Percentiles rank a stretch among this genome's conserved stretches.
These are phyloP conservation scores for Phrynocephalus guinanensis DNA, from an alignment of 2,797 vertebrate genomes.

Conservation along the genomic window DNA sequence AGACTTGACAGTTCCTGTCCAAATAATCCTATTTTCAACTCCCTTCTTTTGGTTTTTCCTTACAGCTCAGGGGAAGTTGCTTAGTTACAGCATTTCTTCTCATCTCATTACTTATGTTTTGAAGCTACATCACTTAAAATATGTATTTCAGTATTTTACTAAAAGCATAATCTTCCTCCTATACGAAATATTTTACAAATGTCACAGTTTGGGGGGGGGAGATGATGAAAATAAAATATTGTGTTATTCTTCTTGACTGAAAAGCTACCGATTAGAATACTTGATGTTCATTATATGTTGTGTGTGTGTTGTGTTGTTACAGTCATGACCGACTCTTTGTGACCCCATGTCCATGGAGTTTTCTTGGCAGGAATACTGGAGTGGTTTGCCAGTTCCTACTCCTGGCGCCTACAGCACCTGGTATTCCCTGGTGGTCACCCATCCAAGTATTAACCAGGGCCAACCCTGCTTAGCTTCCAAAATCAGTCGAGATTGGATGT, in stretches of 20 bases:
- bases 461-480: too few species aligned
- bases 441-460: too few species aligned
- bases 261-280: slow-evolving; percentile 51
- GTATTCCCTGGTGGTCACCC: too few species aligned
- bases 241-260: slow-evolving; percentile 44
- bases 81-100: not conserved
- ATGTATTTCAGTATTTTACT: not conserved
- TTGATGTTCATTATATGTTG: slow-evolving; percentile 39
- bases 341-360: too few species aligned
- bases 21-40: not conserved
- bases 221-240: slow-evolving; percentile 3
- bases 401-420: too few species aligned
- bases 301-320: too few species aligned
- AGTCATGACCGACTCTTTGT: too few species aligned
- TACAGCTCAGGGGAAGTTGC: not conserved
- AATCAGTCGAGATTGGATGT: too few species aligned
- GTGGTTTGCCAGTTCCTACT: too few species aligned
- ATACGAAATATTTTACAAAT: not conserved
- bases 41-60: not conserved
- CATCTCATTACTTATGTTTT: not conserved
- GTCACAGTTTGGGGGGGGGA: not conserved
- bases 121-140: not conserved
- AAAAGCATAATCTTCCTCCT: not conserved
- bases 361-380: too few species aligned
- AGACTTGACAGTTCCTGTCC: not conserved